These are phyloP conservation scores for Eupithecia insigniata DNA, from an alignment of 2,888 invertebrate species.

Conservation along the genomic window DNA sequence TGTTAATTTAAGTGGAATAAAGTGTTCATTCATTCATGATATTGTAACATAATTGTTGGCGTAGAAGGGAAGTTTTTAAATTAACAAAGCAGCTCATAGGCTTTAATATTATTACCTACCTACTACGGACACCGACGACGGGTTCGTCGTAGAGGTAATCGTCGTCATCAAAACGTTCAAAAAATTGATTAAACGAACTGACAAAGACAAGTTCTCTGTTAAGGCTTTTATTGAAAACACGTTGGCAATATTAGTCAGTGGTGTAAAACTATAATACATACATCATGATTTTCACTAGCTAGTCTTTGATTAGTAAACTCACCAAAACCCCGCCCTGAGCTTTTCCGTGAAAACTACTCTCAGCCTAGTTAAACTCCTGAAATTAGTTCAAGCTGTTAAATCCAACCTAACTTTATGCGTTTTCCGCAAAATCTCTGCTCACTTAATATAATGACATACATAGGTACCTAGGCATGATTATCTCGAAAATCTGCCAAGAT, in stretches of 20 bases:
- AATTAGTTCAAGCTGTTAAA: constrained; percentile 46
- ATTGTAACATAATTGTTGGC: too few relatives aligned
- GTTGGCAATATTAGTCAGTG: neutral
- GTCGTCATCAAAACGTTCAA: neutral
- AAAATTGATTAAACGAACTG: neutral
- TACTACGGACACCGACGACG: too few relatives aligned
- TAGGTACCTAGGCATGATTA: constrained; percentile 27
- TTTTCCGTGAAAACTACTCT: constrained; percentile 29
- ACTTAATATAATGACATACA: constrained; percentile 28
- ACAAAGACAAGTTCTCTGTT: neutral
- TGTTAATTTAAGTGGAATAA: too few relatives aligned
- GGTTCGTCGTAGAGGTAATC: neutral
- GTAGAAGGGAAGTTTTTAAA: neutral
- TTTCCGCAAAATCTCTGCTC: constrained; percentile 40
- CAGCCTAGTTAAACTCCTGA: constrained; percentile 42
- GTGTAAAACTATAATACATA: too few relatives aligned
- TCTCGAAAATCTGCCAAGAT: constrained; percentile 19
- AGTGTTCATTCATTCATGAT: too few relatives aligned
- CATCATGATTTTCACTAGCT: too few relatives aligned
- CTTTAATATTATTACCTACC: too few relatives aligned
- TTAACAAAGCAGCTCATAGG: neutral
- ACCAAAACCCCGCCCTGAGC: constrained; percentile 17
- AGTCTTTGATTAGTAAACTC: constrained; percentile 2
- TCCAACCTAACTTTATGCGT: constrained; percentile 43
- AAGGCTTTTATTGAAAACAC: neutral